Evolutionary conservation across 2,888 invertebrate species (phyloP).

Genomic region (Trilocha varians): DNA sequence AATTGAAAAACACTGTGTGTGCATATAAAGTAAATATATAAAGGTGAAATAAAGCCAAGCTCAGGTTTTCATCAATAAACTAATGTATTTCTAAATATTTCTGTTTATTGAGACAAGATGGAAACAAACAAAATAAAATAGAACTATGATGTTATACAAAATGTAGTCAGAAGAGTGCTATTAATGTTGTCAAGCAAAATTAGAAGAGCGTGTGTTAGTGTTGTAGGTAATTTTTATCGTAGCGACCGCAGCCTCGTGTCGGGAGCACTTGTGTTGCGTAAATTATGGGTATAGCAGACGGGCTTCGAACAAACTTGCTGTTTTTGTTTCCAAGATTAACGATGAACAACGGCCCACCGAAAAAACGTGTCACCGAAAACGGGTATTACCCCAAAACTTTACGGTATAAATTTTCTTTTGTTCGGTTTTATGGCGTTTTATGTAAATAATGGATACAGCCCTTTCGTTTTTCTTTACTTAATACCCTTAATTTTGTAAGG

Average conservation of each 20-base stretch:
- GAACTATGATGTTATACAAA: too few relatives aligned
- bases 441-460: slow-evolving; percentile 49
- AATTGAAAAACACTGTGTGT: too few relatives aligned
- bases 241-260: slow-evolving; percentile 47
- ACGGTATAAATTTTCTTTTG: slow-evolving; percentile 59
- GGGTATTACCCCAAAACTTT: slow-evolving; percentile 61
- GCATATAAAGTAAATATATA: too few relatives aligned
- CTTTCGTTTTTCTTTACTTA: slow-evolving; percentile 30
- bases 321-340: slow-evolving; percentile 71
- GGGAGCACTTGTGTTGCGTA: slow-evolving; percentile 55
- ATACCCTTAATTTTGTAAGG: not conserved
- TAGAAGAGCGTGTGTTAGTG: slow-evolving; percentile 10
- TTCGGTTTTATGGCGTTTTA: slow-evolving; percentile 46
- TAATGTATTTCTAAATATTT: too few relatives aligned
- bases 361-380: slow-evolving; percentile 65
- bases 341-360: slow-evolving; percentile 62
- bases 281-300: slow-evolving; percentile 54
- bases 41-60: too few relatives aligned
- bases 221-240: slow-evolving; percentile 35
- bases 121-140: too few relatives aligned
- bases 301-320: slow-evolving; percentile 53
- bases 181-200: slow-evolving; percentile 1
- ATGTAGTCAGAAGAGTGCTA: too few relatives aligned
- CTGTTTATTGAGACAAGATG: too few relatives aligned
- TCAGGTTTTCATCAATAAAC: too few relatives aligned